Percentiles rank a stretch among this genome's conserved stretches.
Evolutionary conservation across 2,888 invertebrate species (phyloP).

Genomic region (Cantharis flavilabris): DNA sequence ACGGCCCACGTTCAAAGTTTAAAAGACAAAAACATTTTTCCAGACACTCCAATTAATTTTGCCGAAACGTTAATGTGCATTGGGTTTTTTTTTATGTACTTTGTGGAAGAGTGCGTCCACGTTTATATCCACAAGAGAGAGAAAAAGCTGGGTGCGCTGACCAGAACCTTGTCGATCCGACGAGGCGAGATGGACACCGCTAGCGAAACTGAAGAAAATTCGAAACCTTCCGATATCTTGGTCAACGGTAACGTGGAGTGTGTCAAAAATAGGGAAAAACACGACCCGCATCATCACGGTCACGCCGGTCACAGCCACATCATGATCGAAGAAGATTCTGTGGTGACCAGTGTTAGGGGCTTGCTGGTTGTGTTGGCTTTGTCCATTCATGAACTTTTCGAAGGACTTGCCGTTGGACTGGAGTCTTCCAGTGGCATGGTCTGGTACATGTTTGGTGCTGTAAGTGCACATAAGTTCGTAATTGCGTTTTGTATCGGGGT

Average conservation of each 20-base stretch:
- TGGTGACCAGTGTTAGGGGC: constrained; percentile 63
- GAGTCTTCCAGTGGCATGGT: constrained; percentile 66
- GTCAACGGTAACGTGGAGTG: constrained; percentile 34
- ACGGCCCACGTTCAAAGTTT: constrained; percentile 68
- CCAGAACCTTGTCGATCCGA: constrained; percentile 48
- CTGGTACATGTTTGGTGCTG: constrained; percentile 83
- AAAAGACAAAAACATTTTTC: constrained; percentile 57
- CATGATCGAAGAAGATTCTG: constrained; percentile 41
- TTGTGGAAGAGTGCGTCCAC: constrained; percentile 81
- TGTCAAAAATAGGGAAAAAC: not conserved
- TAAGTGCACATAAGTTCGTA: constrained; percentile 84
- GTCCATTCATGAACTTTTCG: constrained; percentile 85
- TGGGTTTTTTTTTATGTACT: constrained; percentile 77
- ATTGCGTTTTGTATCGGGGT: constrained; percentile 88
- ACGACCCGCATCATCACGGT: constrained; percentile 29
- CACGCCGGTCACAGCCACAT: constrained; percentile 46
- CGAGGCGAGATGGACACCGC: constrained; percentile 39
- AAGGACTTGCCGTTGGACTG: constrained; percentile 82
- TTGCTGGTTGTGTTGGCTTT: constrained; percentile 81
- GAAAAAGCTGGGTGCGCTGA: constrained; percentile 40
- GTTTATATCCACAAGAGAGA: constrained; percentile 62
- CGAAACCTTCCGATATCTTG: constrained; percentile 34
- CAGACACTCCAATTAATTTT: constrained; percentile 64
- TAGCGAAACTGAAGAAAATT: constrained; percentile 24
- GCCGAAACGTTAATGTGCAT: constrained; percentile 74